Base-by-base conservation (phyloP, 2,113 vertebrate species). In the Dascyllus trimaculatus region DNA sequence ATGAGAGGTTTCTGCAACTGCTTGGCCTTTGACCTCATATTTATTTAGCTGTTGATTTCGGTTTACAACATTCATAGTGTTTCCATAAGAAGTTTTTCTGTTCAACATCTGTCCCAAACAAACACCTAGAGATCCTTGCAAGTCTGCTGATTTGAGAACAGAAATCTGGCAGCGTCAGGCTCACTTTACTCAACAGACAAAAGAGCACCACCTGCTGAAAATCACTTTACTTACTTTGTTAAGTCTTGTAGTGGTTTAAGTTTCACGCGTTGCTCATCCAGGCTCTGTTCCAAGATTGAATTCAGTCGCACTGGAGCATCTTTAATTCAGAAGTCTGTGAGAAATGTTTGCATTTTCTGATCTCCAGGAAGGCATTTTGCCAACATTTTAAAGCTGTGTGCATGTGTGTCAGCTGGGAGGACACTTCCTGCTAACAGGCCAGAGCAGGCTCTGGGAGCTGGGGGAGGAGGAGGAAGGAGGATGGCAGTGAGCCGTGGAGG, bases 381-480 rank as follows among this genome's bases (percentile, higher is more conserved):
- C 65, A 82, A 51, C 26, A 61, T 78, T 80, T 88, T 46, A 19
- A 83, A 80, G 58, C 26, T 71, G 46, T 67, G 26, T 64, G 59
- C 64, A 54, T 21, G 45, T 68, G 61, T 60, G 58, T 70, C 71
- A 87, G 88, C 70, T 83, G 79, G 79, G 85, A 89, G 81, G 78
- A 89, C 82, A 81, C 90, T 96, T 96, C 94, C 95, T 96, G 89
- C 91, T 93, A 93, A 94, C 90, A 92, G 91, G 92, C 88, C 81
- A 58, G 79, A 86, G 90, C 88, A 92, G 79, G 92, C 86, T 88
- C 71, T 49, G 67, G 56, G 49, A 73, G 85, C 77, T 52, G 19
- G 52, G 49, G 57, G 49, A 17, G 56, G 52, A 25, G 71, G 86
- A 88, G 87, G 86, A 85, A 86, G 94, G 90, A 91, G 88, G 87